Evolutionary conservation across 2,797 vertebrate species (phyloP), one percentile per base, ranked within the genome.

Genomic region (Tachyglossus aculeatus): DNA sequence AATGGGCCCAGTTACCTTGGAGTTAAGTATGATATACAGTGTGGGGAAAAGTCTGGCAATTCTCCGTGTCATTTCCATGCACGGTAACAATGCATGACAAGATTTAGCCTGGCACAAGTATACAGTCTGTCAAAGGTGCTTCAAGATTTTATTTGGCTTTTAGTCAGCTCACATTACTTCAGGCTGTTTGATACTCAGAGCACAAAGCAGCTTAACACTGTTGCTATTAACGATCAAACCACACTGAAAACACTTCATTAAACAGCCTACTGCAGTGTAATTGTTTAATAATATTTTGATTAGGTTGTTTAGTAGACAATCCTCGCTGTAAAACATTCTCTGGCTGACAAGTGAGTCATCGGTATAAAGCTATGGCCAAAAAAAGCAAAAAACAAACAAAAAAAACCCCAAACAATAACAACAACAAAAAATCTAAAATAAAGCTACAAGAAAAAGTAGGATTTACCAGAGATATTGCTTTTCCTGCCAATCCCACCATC

Each of bases 211-310:
- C 86, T 93, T 94, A 93, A 90, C 90, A 80, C 83, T 70, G 78
- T 80, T 88, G 84, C 90, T 93, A 93, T 94, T 94, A 93, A 91
- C 50, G 83, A 88, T 91, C 90, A 90, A 93, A 92, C 92, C 85
- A 87, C 90, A 93, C 86, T 88, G 89, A 92, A 93, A 95, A 93
- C 90, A 95, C 93, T 94, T 95, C 91, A 96, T 95, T 95, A 94
- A 94, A 93, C 89, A 92, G 88, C 91, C 91, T 87, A 88, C 89
- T 92, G 91, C 68, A 81, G 85, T 90, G 88, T 94, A 93, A 94
- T 93, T 94, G 90, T 94, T 94, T 93, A 93, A 95, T 96, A 95
- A 91, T 92, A 94, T 92, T 92, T 92, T 93, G 92, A 93, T 92
- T 92, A 92, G 80, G 82, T 90, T 92, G 86, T 92, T 92, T 92